Conservation (phyloP, 1,140 invertebrate genomes). For the Chionoecetes opilio region DNA sequence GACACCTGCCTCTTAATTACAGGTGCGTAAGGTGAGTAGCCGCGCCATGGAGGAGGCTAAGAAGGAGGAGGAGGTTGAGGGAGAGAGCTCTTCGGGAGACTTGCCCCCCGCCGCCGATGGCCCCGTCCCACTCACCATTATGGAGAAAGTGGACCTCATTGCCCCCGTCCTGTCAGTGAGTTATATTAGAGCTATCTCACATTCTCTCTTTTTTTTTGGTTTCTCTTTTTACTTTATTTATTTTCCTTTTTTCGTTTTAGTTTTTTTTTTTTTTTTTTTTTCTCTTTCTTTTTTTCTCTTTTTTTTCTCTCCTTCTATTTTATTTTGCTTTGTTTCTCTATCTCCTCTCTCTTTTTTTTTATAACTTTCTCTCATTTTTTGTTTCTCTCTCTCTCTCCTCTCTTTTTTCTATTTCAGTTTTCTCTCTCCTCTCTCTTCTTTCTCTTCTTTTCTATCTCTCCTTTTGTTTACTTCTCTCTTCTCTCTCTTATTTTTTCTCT, state of each 20-base stretch:
- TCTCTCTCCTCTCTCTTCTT: no score
- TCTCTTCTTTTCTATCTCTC: not conserved
- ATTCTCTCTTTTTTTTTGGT: not conserved
- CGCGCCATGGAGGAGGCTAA: not conserved
- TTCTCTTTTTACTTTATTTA: not conserved
- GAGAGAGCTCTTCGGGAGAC: not conserved
- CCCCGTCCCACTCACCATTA: not conserved
- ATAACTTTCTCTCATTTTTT: no score
- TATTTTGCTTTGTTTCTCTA: no score
- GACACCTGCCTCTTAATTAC: not conserved
- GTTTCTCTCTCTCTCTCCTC: no score
- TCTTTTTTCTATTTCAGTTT: no score
- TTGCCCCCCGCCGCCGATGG: not conserved
- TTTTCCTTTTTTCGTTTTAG: no score
- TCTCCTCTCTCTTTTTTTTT: no score
- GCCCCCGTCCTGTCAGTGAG: constrained; percentile 43
- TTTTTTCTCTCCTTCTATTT: not conserved
- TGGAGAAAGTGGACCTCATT: constrained; percentile 42
- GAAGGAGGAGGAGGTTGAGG: not conserved
- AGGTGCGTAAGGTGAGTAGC: constrained; percentile 6
- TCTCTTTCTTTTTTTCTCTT: no score
- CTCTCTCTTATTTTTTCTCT: no score
- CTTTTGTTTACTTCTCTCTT: not conserved
- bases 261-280: no score
- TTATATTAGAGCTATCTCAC: not conserved